phyloP scores from a whole-genome alignment of 2,113 vertebrate genomes.

The Galeopterus variegatus region DNA sequence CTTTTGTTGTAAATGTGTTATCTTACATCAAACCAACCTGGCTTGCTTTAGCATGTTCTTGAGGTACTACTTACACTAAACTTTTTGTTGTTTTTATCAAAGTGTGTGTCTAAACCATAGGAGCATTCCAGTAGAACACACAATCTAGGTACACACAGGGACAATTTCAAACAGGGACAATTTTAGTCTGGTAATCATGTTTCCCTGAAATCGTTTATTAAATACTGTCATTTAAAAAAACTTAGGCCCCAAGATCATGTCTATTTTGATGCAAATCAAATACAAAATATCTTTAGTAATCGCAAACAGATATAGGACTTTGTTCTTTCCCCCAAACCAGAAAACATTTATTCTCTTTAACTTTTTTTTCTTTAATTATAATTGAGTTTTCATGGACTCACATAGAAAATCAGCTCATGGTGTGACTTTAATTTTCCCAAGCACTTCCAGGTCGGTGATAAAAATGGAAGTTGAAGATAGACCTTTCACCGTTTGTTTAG shows the following conservation, averaged over 20 bases:
- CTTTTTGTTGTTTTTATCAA: not conserved
- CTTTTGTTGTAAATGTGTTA: not conserved
- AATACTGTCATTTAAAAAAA: not conserved
- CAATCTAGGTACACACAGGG: not conserved
- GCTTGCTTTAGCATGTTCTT: not conserved
- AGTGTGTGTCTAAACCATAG: not conserved
- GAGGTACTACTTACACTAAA: not conserved
- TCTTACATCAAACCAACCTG: not conserved
- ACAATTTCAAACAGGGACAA: not conserved
- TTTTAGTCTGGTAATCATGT: not conserved
- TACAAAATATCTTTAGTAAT: conserved; percentile 16
- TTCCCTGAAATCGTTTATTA: not conserved
- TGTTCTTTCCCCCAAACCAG: not conserved
- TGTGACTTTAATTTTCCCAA: not conserved
- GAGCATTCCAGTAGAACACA: not conserved
- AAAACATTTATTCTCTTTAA: not conserved
- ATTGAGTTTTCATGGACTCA: not conserved
- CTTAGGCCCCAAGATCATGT: not conserved
- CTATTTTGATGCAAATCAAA: conserved; percentile 43
- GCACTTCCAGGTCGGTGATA: not conserved
- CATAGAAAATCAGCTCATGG: not conserved
- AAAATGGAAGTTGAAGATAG: conserved; percentile 37
- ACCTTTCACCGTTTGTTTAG: not conserved
- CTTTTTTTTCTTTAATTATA: not conserved
- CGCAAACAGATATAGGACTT: not conserved